phyloP scores from a whole-genome alignment of 2,113 vertebrate genomes.

The Corynorhinus townsendii region DNA sequence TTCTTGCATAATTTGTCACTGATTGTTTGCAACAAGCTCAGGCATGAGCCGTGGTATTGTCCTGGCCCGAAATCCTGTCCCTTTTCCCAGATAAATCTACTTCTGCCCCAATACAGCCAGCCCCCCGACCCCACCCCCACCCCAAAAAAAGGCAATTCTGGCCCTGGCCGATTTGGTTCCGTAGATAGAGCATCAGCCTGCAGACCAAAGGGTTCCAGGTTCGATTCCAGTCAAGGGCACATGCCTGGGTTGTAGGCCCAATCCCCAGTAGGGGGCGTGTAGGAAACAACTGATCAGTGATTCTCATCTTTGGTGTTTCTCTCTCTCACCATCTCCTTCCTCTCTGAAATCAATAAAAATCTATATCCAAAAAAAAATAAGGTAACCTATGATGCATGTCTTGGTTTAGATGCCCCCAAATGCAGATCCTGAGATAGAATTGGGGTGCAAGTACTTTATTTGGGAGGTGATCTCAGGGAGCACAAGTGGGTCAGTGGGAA shows the following conservation, averaged over 20 bases:
- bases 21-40: not conserved
- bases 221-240: too few species aligned
- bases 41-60: not conserved
- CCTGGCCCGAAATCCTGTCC: not conserved
- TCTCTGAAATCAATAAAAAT: too few species aligned
- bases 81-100: not conserved
- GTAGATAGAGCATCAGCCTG: too few species aligned
- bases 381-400: not conserved
- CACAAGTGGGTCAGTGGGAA: not conserved
- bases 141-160: not conserved
- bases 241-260: too few species aligned
- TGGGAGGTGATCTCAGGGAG: not conserved
- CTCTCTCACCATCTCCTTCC: not conserved
- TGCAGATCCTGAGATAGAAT: not conserved
- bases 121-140: not conserved
- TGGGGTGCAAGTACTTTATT: not conserved
- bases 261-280: too few species aligned
- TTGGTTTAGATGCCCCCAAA: not conserved
- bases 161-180: too few species aligned
- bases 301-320: not conserved
- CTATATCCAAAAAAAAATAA: not conserved
- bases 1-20: conserved; percentile 14
- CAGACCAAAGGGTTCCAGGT: not conserved
- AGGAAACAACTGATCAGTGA: too few species aligned
- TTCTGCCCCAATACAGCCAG: not conserved